Conservation (phyloP, 2,888 invertebrate species). For the Lottia gigantea region DNA sequence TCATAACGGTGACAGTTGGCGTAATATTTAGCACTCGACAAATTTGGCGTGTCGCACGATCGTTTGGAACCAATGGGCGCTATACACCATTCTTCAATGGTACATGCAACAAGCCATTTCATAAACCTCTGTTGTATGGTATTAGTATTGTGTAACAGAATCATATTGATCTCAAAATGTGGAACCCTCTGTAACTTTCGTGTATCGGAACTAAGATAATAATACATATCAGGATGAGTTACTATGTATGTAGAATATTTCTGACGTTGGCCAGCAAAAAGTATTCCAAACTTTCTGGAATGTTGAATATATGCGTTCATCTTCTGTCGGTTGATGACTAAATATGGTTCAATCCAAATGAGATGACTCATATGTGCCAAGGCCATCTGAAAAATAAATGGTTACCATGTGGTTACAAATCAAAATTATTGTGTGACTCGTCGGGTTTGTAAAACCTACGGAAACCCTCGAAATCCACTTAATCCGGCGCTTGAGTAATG, state of each 20-base stretch:
- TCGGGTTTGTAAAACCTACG: too few species aligned
- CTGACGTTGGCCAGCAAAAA: conserved; percentile 42
- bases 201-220: conserved; percentile 57
- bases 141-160: conserved; percentile 62
- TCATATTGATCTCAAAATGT: conserved; percentile 52
- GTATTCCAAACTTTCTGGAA: conserved; percentile 50
- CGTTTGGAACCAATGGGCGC: conserved; percentile 50
- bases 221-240: conserved; percentile 60
- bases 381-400: conserved; percentile 48
- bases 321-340: conserved; percentile 34
- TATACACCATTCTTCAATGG: conserved; percentile 62
- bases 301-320: conserved; percentile 51
- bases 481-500: too few species aligned
- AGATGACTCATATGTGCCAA: conserved; percentile 60
- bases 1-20: conserved; percentile 65
- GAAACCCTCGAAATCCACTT: too few species aligned
- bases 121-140: conserved; percentile 50
- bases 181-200: conserved; percentile 45
- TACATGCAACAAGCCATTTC: conserved; percentile 62
- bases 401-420: too few species aligned
- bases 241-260: conserved; percentile 51
- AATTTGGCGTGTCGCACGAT: conserved; percentile 46
- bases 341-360: conserved; percentile 59
- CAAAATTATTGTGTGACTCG: too few species aligned
- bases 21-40: conserved; percentile 34